These are phyloP conservation scores for Leptopilina myrica DNA, from an alignment of 2,888 invertebrate species.

Conservation along the genomic window DNA sequence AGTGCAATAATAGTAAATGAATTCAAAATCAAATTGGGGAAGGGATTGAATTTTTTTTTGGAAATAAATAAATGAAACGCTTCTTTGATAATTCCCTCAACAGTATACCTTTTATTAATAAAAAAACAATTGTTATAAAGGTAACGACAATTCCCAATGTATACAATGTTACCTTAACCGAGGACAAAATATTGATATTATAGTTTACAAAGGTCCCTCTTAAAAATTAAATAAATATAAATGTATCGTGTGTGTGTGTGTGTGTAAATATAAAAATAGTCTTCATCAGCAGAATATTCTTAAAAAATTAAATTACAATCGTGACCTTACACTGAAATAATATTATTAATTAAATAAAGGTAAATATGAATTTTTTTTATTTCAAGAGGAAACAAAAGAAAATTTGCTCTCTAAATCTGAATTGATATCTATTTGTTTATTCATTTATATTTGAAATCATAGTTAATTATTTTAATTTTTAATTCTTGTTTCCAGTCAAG, in stretches of 20 bases:
- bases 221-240: constrained; percentile 35
- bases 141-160: constrained; percentile 31
- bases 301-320: constrained; percentile 21
- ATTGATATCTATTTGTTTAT: too few species aligned
- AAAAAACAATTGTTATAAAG: constrained; percentile 46
- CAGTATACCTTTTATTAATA: constrained; percentile 67
- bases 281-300: constrained; percentile 9
- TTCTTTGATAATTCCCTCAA: constrained; percentile 69
- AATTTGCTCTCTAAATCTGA: too few species aligned
- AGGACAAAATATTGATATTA: not conserved
- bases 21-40: not conserved
- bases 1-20: too few species aligned
- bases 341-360: too few species aligned
- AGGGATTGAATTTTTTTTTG: not conserved
- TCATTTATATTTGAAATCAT: too few species aligned
- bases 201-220: constrained; percentile 3
- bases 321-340: not conserved
- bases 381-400: too few species aligned
- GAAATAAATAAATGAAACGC: not conserved
- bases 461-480: too few species aligned
- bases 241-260: not conserved
- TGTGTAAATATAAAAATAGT: constrained; percentile 8
- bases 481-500: too few species aligned
- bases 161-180: constrained; percentile 27
- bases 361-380: too few species aligned